These are phyloP conservation scores for Aegotheles bennettii DNA, from an alignment of 2,113 vertebrate genomes.

Conservation along the genomic window DNA sequence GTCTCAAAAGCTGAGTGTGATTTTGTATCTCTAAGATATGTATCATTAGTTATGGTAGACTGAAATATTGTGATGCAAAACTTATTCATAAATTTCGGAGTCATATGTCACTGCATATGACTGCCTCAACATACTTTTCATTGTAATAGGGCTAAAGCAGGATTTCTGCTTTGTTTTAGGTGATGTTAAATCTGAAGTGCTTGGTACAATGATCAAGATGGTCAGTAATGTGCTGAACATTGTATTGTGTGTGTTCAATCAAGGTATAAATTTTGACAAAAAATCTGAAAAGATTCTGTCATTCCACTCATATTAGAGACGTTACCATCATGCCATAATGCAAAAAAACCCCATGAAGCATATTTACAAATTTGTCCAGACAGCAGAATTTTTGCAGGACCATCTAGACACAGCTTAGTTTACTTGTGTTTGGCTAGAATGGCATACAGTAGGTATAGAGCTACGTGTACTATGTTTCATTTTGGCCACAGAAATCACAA, in stretches of 20 bases:
- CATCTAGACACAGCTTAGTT: neutral
- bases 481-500: neutral
- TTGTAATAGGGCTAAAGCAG: neutral
- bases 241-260: neutral
- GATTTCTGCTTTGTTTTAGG: neutral
- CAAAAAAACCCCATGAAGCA: neutral
- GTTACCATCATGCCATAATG: neutral
- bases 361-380: neutral
- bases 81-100: neutral
- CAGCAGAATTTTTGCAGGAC: neutral
- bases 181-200: neutral
- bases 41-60: neutral
- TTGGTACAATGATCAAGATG: neutral
- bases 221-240: neutral
- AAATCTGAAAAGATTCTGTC: neutral
- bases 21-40: neutral
- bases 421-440: neutral
- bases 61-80: neutral
- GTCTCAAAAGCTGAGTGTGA: neutral
- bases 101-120: neutral
- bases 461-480: accelerated
- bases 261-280: neutral
- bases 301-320: neutral
- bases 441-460: neutral
- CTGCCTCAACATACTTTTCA: neutral